phyloP scores from a whole-genome alignment of 2,888 invertebrate species.

The Xylota sylvarum region DNA sequence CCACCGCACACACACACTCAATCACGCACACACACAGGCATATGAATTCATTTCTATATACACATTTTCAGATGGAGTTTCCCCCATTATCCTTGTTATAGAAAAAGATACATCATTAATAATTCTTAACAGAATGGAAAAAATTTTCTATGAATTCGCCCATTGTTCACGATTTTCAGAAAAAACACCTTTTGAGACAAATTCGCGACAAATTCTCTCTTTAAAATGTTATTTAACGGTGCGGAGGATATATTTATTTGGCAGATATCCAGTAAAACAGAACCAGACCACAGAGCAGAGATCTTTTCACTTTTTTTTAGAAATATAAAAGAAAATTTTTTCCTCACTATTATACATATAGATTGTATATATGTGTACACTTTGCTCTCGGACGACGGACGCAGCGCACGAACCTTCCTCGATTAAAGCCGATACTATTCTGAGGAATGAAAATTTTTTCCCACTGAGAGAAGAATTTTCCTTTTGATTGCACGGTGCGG shows the following conservation, averaged over 20 bases:
- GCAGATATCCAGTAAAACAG: slow-evolving; percentile 67
- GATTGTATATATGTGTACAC: slow-evolving; percentile 79
- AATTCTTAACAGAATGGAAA: slow-evolving; percentile 46
- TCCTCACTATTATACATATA: slow-evolving; percentile 79
- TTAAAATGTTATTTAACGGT: slow-evolving; percentile 69
- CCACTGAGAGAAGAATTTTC: slow-evolving; percentile 65
- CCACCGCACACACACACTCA: slow-evolving; percentile 76
- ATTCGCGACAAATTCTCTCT: slow-evolving; percentile 37
- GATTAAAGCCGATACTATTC: slow-evolving; percentile 85
- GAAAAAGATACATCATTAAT: slow-evolving; percentile 71
- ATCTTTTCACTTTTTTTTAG: slow-evolving; percentile 48
- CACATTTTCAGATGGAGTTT: slow-evolving; percentile 73
- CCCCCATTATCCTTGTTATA: slow-evolving; percentile 73
- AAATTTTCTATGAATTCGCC: slow-evolving; percentile 20
- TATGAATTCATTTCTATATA: slow-evolving; percentile 76
- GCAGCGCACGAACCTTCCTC: slow-evolving; percentile 84
- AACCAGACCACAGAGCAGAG: slow-evolving; percentile 31
- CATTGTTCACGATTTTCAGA: slow-evolving; percentile 13
- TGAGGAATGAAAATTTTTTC: slow-evolving; percentile 78
- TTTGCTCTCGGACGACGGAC: slow-evolving; percentile 80
- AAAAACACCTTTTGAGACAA: slow-evolving; percentile 31
- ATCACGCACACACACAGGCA: slow-evolving; percentile 44
- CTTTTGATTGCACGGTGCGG: slow-evolving; percentile 33
- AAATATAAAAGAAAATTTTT: slow-evolving; percentile 69
- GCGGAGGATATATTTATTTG: slow-evolving; percentile 62